These are phyloP conservation scores for Hipparchia semele DNA, from an alignment of 2,888 invertebrate genomes.

Conservation along the genomic window DNA sequence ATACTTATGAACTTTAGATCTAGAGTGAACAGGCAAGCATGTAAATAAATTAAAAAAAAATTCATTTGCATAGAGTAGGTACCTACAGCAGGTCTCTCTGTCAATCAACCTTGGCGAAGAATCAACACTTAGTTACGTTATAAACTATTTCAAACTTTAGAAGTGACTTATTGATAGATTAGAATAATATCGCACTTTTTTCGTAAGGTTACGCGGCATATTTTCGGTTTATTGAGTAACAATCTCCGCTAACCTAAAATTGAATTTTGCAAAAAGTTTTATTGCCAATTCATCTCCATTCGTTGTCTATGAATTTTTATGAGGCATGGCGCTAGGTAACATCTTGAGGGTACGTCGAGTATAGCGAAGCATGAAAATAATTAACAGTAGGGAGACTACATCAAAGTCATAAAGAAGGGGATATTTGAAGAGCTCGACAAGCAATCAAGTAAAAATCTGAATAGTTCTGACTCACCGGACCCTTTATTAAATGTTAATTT, in stretches of 20 bases:
- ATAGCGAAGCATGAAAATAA: constrained; percentile 78
- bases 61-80: not conserved
- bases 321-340: constrained; percentile 53
- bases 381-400: constrained; percentile 78
- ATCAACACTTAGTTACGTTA: too few relatives aligned
- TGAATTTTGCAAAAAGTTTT: constrained; percentile 34
- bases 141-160: too few relatives aligned
- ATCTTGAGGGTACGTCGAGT: constrained; percentile 70
- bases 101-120: too few relatives aligned
- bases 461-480: constrained; percentile 78
- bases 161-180: not conserved
- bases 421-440: constrained; percentile 80
- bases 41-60: not conserved
- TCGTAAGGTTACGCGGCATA: constrained; percentile 2
- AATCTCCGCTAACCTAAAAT: constrained; percentile 31
- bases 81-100: too few relatives aligned
- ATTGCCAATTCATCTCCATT: constrained; percentile 51
- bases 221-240: constrained; percentile 30
- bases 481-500: constrained; percentile 83
- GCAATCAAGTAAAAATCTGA: constrained; percentile 82
- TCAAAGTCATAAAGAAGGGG: constrained; percentile 79
- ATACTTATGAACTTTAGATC: not conserved
- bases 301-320: constrained; percentile 73
- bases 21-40: too few relatives aligned
- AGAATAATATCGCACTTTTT: constrained; percentile 38